Base-by-base conservation (phyloP, 2,797 vertebrate genomes). In the Triplophysa bombifrons region DNA sequence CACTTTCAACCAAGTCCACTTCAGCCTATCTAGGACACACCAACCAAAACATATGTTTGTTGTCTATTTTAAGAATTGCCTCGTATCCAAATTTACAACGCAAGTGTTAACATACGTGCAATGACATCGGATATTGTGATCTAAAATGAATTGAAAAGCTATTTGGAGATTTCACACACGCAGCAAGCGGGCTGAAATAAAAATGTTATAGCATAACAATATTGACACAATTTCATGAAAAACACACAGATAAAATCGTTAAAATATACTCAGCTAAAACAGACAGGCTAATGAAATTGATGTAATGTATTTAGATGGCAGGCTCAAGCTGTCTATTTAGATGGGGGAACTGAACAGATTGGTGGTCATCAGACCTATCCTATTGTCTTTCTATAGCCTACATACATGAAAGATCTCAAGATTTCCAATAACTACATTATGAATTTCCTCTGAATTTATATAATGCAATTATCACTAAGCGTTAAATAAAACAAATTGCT, bases 131-230 rank as follows among this genome's bases (percentile, higher is more conserved):
- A 91, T 86, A 88, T 83, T 83, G 41, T 63, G 80, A 84, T 91
- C 85, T 89, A 91, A 92, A 89, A 91, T 85, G 81, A 91, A 90
- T 90, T 85, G 80, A 55, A 72, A 84, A 72, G 85, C 87, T 91
- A 90, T 92, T 92, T 88, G 77, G 76, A 89, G 90, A 78, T 82
- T 75, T 80, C 82, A 79, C 82, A 78, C 79, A 73, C 80, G 79
- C 75, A 55, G 78, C 74, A 48, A 74, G 5, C 34, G 6, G 16
- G 27, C 1, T 55, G 83, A 80, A 80, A 69, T 51, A 4, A 17
- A 60, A 50, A 22, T 64, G 6, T 2, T 14, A 16, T 11, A 10
- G 30, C 30, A 30, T 4, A 30, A 30, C 30, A 30, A 30, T 46
- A 48, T 17, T 4, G 9, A 70, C 1, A 74, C 14, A 53, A 25